A percentile compares a stretch with the other conserved stretches of the same genome.
Conservation (phyloP, 92 coral and sea anemone genomes). For the Ricordea florida region DNA sequence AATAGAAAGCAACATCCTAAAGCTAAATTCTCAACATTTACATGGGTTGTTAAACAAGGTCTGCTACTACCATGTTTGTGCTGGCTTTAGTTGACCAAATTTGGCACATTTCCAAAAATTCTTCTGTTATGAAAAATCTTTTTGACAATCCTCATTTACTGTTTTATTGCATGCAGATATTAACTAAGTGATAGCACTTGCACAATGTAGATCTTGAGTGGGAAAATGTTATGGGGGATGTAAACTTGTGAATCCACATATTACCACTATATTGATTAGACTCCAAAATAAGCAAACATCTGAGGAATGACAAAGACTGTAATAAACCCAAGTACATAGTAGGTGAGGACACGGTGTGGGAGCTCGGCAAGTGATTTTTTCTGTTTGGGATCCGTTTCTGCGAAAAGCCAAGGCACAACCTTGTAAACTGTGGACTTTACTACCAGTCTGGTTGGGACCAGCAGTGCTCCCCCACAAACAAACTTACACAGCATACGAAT, state of each 20-base stretch:
- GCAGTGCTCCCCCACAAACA: constrained; percentile 67
- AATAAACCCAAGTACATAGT: constrained; percentile 72
- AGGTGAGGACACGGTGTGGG: constrained; percentile 88
- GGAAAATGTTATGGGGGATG: not conserved
- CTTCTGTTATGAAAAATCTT: too few species aligned
- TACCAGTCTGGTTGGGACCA: constrained; percentile 74
- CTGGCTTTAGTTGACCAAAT: too few species aligned
- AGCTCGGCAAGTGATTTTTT: constrained; percentile 74
- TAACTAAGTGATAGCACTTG: too few species aligned
- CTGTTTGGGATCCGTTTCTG: constrained; percentile 68
- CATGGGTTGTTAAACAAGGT: too few species aligned
- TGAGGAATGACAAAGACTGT: constrained; percentile 76
- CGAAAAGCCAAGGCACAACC: constrained; percentile 75
- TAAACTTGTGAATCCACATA: not conserved
- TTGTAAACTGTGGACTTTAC: constrained; percentile 73
- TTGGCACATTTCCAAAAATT: too few species aligned
- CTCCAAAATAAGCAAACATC: constrained; percentile 65
- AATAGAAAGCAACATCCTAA: too few species aligned
- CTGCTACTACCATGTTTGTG: too few species aligned
- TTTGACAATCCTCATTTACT: too few species aligned
- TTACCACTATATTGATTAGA: not conserved
- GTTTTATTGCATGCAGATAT: too few species aligned
- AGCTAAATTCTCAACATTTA: too few species aligned
- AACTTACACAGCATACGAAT: constrained; percentile 76
- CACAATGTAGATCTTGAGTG: too few species aligned